These are phyloP conservation scores for Onchidella celtica DNA, from an alignment of 2,888 invertebrate genomes.

Conservation along the genomic window DNA sequence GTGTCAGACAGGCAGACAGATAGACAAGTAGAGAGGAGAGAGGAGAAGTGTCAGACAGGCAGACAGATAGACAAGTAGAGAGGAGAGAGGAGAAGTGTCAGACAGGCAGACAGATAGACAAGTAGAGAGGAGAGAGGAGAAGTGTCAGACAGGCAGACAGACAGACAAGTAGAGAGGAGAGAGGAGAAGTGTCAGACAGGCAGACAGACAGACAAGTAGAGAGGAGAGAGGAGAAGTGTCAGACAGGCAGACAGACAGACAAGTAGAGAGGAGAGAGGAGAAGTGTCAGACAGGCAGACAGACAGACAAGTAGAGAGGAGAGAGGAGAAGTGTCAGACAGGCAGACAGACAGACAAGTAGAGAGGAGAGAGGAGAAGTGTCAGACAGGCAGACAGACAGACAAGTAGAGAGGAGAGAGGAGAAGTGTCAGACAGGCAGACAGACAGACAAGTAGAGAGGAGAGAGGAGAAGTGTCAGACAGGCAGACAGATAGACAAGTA, in stretches of 20 bases:
- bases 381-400: neutral
- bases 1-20: neutral
- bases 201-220: neutral
- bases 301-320: neutral
- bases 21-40: neutral
- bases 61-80: neutral
- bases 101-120: neutral
- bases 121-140: neutral
- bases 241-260: constrained; percentile 3
- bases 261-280: neutral
- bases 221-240: neutral
- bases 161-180: neutral
- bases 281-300: neutral
- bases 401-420: neutral
- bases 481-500: neutral
- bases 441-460: no score
- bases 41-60: neutral
- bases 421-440: neutral
- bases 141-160: neutral
- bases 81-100: neutral
- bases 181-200: neutral
- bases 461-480: no score
- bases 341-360: no score
- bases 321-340: no score
- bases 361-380: no score